These are phyloP conservation scores for Ceratina australensis DNA, from an alignment of 1,140 invertebrate species.

Conservation along the genomic window DNA sequence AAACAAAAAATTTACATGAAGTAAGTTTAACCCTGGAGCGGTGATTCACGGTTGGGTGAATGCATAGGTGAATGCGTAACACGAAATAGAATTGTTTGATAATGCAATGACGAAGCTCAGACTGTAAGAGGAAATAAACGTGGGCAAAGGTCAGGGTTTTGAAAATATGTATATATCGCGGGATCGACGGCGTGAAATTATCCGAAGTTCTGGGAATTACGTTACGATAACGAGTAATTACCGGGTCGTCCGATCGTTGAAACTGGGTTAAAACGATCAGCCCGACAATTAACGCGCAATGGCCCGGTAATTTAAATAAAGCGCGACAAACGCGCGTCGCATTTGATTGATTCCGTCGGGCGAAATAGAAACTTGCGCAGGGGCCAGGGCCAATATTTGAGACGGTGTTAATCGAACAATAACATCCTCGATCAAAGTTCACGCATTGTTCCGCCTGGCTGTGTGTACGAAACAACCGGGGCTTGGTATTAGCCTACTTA, in stretches of 20 bases:
- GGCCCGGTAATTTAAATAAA: background rate
- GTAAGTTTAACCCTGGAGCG: too few species aligned
- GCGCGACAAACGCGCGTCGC: background rate
- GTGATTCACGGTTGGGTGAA: too few species aligned
- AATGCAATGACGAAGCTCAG: too few species aligned
- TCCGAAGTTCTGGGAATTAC: background rate
- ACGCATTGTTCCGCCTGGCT: background rate
- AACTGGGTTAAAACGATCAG: conserved; percentile 12
- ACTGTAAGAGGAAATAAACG: too few species aligned
- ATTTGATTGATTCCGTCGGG: background rate
- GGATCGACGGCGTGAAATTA: background rate
- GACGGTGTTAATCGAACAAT: conserved; percentile 7
- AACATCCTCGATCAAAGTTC: background rate
- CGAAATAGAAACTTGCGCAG: background rate
- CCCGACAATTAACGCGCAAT: background rate
- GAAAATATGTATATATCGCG: background rate
- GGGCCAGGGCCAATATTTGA: conserved; percentile 1
- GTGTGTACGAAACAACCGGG: background rate
- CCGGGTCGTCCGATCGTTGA: background rate
- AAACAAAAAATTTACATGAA: too few species aligned
- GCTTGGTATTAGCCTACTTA: background rate
- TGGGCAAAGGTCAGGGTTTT: too few species aligned
- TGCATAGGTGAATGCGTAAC: too few species aligned
- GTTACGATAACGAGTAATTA: background rate
- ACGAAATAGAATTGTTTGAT: too few species aligned